Evolutionary conservation across 2,113 vertebrate genomes (phyloP), one percentile per base, ranked within the genome.

Genomic region (Calonectris borealis): DNA sequence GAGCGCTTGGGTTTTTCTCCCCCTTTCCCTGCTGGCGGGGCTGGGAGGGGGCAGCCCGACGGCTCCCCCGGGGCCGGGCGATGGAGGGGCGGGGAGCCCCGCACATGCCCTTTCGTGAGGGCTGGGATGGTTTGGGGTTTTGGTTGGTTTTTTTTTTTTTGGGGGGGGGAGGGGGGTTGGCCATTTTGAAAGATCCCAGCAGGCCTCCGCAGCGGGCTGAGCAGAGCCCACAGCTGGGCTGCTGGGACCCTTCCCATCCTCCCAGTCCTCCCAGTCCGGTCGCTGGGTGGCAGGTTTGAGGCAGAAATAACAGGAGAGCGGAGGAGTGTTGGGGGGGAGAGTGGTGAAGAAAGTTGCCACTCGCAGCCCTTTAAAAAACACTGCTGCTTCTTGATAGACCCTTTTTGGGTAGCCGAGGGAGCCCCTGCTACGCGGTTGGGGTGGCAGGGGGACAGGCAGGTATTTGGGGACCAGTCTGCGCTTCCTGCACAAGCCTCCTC

Each of bases 241-340:
- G 77, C 68, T 29, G 90, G 73, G 96, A 96, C 91, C 83, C 58
- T 90, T 95, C 61, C 89, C 89, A 25, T 69, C 54, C 76, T 68
- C 54, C 40, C 82, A 4, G 73, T 69, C 54, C 76, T 68, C 54
- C 40, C 82, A 4, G 73, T 19, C 16, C 21, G 6, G 94, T 96
- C 97, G 90, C 97, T 97, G 88, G 97, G 94, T 78, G 96, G 96
- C 96, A 76, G 93, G 14, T 83, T 97, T 97, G 96, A 97, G 97
- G 91, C 95, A 97, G 89, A 38, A 97, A 97, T 95, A 66, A 57
- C 61, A 58, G 70, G 22, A 13, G 77, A 83, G 69, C 51, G 66
- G 62, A 55, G 94, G 69, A 34, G 62, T 22, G 7, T 6, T 7
- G 12, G 57, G 7, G 36, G 83, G 58, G 34, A 42, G 66, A 71